phyloP scores from a whole-genome alignment of 92 coral and sea anemone genomes.

The Hydrozoanthus gracilis region DNA sequence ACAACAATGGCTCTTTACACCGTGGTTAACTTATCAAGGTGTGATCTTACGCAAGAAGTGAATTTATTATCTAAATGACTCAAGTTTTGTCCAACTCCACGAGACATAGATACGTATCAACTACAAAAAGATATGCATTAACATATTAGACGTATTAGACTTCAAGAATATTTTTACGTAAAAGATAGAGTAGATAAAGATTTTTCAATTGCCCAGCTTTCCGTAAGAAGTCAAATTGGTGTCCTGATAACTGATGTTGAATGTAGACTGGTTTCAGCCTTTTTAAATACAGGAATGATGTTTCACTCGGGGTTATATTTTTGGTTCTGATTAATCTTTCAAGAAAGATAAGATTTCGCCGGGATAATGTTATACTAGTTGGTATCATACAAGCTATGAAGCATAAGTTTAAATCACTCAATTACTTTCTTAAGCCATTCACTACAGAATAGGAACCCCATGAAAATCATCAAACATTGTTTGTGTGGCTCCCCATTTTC shows the following conservation, averaged over 20 bases:
- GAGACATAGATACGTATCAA: background rate
- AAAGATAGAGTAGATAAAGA: constrained; percentile 19
- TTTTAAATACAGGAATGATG: background rate
- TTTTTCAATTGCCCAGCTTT: background rate
- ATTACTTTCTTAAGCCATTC: background rate
- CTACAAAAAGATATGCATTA: constrained; percentile 4
- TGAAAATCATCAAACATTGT: no score
- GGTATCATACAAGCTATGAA: background rate
- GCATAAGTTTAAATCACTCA: background rate
- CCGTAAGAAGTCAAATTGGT: constrained; percentile 22
- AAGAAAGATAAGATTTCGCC: background rate
- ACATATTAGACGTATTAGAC: constrained; percentile 22
- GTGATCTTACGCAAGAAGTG: constrained; percentile 1
- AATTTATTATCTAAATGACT: constrained; percentile 20
- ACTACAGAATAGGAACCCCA: no score
- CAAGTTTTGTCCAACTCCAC: constrained; percentile 27
- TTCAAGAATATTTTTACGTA: constrained; percentile 8
- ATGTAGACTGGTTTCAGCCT: no score
- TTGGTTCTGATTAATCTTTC: background rate
- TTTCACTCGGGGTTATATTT: background rate
- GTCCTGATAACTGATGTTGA: constrained; percentile 2
- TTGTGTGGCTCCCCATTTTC: no score
- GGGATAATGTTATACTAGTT: background rate
- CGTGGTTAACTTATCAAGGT: constrained; percentile 22
- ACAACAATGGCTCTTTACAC: constrained; percentile 12